phyloP scores from a whole-genome alignment of 2,797 vertebrate species.

The Cuculus canorus region DNA sequence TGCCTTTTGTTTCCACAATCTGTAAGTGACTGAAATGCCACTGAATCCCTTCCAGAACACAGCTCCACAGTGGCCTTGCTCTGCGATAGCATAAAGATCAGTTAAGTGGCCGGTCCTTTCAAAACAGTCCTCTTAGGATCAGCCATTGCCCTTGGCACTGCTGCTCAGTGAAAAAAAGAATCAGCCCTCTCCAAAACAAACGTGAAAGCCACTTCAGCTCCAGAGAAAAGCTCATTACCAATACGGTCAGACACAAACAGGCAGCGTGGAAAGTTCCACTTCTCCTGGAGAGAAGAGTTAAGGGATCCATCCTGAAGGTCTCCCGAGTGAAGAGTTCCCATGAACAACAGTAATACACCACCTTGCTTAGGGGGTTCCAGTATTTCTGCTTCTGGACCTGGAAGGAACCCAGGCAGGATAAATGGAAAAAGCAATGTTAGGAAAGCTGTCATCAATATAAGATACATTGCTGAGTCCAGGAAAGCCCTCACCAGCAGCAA shows the following conservation, averaged over 20 bases:
- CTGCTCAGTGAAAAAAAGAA: neutral
- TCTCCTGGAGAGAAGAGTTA: neutral
- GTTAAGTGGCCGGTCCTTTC: neutral
- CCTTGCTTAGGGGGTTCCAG: neutral
- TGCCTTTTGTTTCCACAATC: neutral
- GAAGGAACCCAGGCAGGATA: neutral
- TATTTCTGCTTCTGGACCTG: neutral
- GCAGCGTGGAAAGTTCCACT: neutral
- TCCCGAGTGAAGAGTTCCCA: neutral
- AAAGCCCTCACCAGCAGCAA: neutral
- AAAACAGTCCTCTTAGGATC: neutral
- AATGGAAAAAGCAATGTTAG: neutral
- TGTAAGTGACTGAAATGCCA: neutral
- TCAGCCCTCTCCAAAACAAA: neutral
- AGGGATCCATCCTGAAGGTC: neutral
- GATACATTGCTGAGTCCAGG: neutral
- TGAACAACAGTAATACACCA: neutral
- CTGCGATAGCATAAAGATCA: neutral
- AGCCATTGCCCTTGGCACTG: neutral
- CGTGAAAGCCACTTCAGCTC: neutral
- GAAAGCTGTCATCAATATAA: neutral
- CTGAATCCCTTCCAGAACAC: neutral
- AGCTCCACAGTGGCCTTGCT: neutral
- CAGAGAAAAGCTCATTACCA: neutral
- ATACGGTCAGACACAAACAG: neutral